Conservation (phyloP, 2,113 vertebrate species). For the Myxocyprinus asiaticus region DNA sequence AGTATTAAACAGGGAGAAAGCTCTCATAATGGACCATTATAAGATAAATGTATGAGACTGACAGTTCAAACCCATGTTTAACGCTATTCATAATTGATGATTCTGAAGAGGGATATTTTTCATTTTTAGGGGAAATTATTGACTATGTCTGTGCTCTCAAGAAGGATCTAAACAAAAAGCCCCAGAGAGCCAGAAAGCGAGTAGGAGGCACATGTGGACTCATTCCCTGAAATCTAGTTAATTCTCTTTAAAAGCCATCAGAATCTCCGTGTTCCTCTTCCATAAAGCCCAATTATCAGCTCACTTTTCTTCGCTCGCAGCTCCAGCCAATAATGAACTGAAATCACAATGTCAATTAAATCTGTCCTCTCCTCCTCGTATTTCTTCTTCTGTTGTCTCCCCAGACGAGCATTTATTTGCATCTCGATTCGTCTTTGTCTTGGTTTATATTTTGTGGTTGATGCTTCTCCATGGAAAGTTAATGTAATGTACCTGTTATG, state of each 20-base stretch:
- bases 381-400: slow-evolving; percentile 48
- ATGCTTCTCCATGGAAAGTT: background rate
- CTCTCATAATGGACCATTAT: too few species aligned
- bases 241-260: slow-evolving; percentile 20
- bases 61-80: too few species aligned
- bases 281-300: slow-evolving; percentile 42
- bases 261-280: slow-evolving; percentile 32
- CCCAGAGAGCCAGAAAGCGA: background rate
- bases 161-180: background rate
- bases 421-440: slow-evolving; percentile 3
- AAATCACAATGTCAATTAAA: slow-evolving; percentile 62
- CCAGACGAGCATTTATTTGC: slow-evolving; percentile 4
- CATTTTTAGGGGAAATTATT: too few species aligned
- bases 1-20: too few species aligned
- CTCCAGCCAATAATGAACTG: slow-evolving; percentile 57
- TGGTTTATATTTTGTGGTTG: background rate
- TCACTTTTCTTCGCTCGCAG: slow-evolving; percentile 31
- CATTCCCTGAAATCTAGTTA: slow-evolving; percentile 43
- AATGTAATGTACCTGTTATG: too few species aligned
- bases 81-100: too few species aligned
- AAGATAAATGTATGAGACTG: too few species aligned
- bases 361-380: slow-evolving; percentile 56
- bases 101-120: too few species aligned
- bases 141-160: background rate
- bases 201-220: slow-evolving; percentile 41